Conservation (phyloP, 2,797 vertebrate species). For the Tympanoctomys barrerae region DNA sequence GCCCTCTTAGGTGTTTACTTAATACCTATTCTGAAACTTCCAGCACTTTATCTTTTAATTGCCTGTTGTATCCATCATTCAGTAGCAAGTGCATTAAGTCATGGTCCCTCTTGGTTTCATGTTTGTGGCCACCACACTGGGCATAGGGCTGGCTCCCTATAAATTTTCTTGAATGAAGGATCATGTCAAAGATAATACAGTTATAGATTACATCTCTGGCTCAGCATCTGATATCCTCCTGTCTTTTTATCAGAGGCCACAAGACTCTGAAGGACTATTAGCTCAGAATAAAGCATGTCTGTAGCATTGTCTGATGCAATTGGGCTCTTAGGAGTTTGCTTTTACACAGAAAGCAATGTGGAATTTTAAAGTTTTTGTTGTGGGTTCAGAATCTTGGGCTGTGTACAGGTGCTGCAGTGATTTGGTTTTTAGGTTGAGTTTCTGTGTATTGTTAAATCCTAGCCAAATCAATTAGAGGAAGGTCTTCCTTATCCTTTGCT, state of each 20-base stretch:
- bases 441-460: constrained; percentile 63
- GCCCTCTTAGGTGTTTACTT: neutral
- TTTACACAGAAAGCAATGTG: neutral
- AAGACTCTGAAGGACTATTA: neutral
- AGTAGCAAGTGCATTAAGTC: neutral
- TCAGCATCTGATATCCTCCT: neutral
- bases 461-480: constrained; percentile 51
- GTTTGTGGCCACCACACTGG: neutral
- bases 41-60: neutral
- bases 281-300: neutral
- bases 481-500: neutral
- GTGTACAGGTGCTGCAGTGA: neutral
- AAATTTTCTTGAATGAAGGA: constrained; percentile 1
- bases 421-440: constrained; percentile 56
- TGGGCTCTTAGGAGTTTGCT: neutral
- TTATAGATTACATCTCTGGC: neutral
- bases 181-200: neutral
- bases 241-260: neutral
- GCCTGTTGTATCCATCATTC: neutral
- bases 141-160: neutral
- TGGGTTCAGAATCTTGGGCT: constrained; percentile 50
- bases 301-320: neutral
- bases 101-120: neutral
- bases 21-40: neutral
- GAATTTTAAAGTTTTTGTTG: constrained; percentile 26